Evolutionary conservation across 2,113 vertebrate species (phyloP), one percentile per base, ranked within the genome.

Genomic region (Pungitius pungitius): DNA sequence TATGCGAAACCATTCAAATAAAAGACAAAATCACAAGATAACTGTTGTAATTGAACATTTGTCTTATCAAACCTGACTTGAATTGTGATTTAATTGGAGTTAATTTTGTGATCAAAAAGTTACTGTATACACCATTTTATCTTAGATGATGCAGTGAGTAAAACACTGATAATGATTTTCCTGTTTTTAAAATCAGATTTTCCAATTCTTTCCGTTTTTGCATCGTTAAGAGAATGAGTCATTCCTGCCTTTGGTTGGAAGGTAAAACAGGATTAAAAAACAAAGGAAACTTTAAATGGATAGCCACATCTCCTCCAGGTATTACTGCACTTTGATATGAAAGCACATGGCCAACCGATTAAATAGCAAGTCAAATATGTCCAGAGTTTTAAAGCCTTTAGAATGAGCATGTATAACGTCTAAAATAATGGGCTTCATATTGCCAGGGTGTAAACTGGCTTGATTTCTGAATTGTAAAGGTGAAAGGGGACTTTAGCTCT

Each of bases 361-460:
- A 2, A 80, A 79, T 62, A 77, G 12, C 33, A 68, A 45, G 13
- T 27, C 27, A 12, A 15, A 55, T 2, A 52, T 24, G 3, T 22
- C 9, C 45, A 47, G 8, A 47, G 45, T 12, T 18, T 73, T 27
- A 37, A 10, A 57, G 15, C 20, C 59, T 55, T 58, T 8, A 52
- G 8, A 33, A 11, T 11, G 24, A 3, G 10, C 4, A 40, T 47
- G 62, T 35, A 70, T n/a, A 37, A 43, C 47, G n/a, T 42, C 26
- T 64, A 59, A 59, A 35, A 62, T 69, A 75, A 75, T 67, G 12
- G 55, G 30, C 59, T 71, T 66, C 60, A 56, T 39, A 60, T 47
- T 55, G 37, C 30, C 54, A 47, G 54, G 57, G 45, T 45, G 67
- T 68, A 79, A 81, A 78, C 55, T 69, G 52, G 17, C 22, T 51